Evolutionary conservation across 2,113 vertebrate species (phyloP), one percentile per base, ranked within the genome.

Genomic region (Gymnorhina tibicen): DNA sequence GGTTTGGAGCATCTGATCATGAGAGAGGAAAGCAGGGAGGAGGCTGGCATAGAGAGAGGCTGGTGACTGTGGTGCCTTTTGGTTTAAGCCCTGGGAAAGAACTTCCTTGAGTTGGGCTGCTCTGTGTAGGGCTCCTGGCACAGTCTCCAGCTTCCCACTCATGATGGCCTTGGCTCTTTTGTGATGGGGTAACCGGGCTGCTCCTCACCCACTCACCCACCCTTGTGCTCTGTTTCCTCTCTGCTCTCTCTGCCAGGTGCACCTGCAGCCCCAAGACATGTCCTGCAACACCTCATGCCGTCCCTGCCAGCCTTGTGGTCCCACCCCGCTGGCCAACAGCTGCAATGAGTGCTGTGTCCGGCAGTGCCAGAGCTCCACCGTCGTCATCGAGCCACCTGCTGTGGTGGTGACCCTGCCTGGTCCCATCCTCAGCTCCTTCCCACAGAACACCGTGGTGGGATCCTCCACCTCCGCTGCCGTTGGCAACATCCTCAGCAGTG

Each of bases 331-430:
- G 84, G 88, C 55, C 85, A 89, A 50, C 79, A 89, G 91, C 85
- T 84, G 85, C 85, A 84, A 93, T 0, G 73, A 93, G 79, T 0
- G 0, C 53, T 93, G 85, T 73, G 39, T 72, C 32, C 18, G 72
- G 60, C 73, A 89, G 41, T 93, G 91, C 53, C 85, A 85, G 60
- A 0, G 1, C 46, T 93, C 85, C 41, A 64, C 13, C 0, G 9
- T 92, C 0, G 42, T 14, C 22, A 88, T 72, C 0, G 1, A 92
- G n/a, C 84, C 90, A 0, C 4, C 90, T 4, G 3, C 49, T 1
- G 76, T 81, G 28, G 2, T 87, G 32, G 62, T 92, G 35, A 62
- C 83, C 47, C 60, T 86, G 69, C 83, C 83, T 0, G 82, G 83
- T 0, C 83, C 89, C 62, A 91, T 87, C 75, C 68, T 92, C 11